Base-by-base conservation (phyloP, 2,888 invertebrate genomes). In the Hymenopus coronatus region DNA sequence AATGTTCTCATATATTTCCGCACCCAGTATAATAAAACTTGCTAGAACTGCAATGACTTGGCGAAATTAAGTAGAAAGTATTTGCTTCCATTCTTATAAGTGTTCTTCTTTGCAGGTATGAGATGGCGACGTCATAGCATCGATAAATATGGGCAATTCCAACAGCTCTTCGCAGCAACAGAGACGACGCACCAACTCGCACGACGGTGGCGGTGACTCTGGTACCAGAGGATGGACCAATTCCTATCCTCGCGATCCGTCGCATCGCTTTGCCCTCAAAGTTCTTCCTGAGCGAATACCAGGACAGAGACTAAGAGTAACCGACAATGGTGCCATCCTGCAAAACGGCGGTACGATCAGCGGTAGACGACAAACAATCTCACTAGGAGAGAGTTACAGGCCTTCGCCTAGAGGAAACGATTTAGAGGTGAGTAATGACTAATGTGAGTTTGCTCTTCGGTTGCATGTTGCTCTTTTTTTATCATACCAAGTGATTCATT, bases 301-400 rank as follows among this genome's bases (percentile, higher is more conserved):
- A 91, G 95, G 96, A 15, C 96, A 96, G 91, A 95, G 95, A 90
- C 94, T 98, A 88, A 95, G 97, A 90, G 95, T 96, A 89, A 97
- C 97, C 4, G 96, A 97, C 93, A 97, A 98, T 93, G 97, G 97
- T 88, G 96, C 96, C 91, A 97, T 97, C 92, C 93, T 98, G 89
- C 97, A 97, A 91, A 96, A 96, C 8, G 97, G 97, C 0, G 97
- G 97, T 88, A 97, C 97, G 90, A 96, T 98, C 92, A 97, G 96
- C 91, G 97, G 97, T 7, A 94, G 97, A 89, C 94, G 95, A 89
- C 94, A 95, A 40, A 87, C 82, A 8, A 82, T 87, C 25, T 82
- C 87, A 4, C 82, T 87, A n/a, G 87, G 87, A 12, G 87, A 87
- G 30, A 82, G 15, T 4, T 82, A 12, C 82, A 82, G 15, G 92